Conservation (phyloP, 2,888 invertebrate genomes). For the Gasteruption jaculator region DNA sequence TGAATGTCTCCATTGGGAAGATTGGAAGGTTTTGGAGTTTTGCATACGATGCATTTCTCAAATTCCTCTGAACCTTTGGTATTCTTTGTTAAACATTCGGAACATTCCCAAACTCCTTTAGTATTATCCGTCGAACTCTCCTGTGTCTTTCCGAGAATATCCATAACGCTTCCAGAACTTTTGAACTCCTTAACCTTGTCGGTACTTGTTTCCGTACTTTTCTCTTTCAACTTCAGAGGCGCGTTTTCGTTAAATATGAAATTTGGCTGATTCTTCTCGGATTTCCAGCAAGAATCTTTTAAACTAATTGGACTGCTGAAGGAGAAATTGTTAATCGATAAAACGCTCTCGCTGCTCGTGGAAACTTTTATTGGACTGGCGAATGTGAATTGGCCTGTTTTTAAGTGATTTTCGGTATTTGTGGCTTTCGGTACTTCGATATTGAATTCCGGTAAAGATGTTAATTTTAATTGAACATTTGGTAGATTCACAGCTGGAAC, state of each 20-base stretch:
- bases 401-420: slow-evolving; percentile 19
- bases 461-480: slow-evolving; percentile 55
- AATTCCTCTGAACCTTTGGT: no score
- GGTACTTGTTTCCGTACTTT: slow-evolving; percentile 30
- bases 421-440: slow-evolving; percentile 49
- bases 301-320: slow-evolving; percentile 56
- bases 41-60: slow-evolving; percentile 44
- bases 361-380: slow-evolving; percentile 53
- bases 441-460: slow-evolving; percentile 59
- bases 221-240: slow-evolving; percentile 38
- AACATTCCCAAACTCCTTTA: slow-evolving; percentile 44
- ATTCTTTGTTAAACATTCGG: slow-evolving; percentile 48
- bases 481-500: slow-evolving; percentile 55
- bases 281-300: no score
- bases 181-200: slow-evolving; percentile 39
- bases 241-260: slow-evolving; percentile 22
- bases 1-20: not conserved
- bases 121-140: no score
- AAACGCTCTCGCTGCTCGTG: slow-evolving; percentile 47
- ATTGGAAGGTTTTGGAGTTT: slow-evolving; percentile 28
- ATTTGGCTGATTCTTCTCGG: slow-evolving; percentile 1
- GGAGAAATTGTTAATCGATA: slow-evolving; percentile 56
- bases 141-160: slow-evolving; percentile 47
- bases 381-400: slow-evolving; percentile 37
- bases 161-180: slow-evolving; percentile 52